These are phyloP conservation scores for Neodiprion pinetum DNA, from an alignment of 1,140 invertebrate genomes.

Conservation along the genomic window DNA sequence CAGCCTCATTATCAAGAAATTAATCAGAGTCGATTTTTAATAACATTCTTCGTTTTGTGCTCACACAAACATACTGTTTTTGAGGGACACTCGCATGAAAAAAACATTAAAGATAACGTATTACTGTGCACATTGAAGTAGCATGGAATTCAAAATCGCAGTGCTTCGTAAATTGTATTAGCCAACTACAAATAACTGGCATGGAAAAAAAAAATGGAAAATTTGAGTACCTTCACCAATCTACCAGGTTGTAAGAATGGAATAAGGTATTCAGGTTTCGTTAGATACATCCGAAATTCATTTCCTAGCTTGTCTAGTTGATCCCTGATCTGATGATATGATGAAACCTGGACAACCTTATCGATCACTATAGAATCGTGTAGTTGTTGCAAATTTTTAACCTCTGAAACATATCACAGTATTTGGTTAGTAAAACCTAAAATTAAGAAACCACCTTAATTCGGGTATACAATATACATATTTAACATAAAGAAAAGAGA, in stretches of 20 bases:
- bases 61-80: no score
- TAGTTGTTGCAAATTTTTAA: slow-evolving; percentile 74
- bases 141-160: no score
- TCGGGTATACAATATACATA: no score
- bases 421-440: not conserved
- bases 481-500: no score
- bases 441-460: slow-evolving; percentile 18
- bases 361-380: slow-evolving; percentile 71
- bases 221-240: slow-evolving; percentile 79
- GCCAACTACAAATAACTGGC: no score
- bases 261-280: slow-evolving; percentile 86
- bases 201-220: not conserved
- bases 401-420: slow-evolving; percentile 65
- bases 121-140: no score
- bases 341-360: slow-evolving; percentile 79
- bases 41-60: no score
- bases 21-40: no score
- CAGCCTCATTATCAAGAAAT: no score
- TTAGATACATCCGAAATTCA: slow-evolving; percentile 82
- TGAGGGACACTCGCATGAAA: no score
- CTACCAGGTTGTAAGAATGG: slow-evolving; percentile 95
- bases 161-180: no score
- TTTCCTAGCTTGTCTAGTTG: slow-evolving; percentile 78
- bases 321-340: slow-evolving; percentile 86
- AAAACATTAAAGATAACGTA: no score